Conservation (phyloP, 2,888 invertebrate species). For the Myopa testacea region DNA sequence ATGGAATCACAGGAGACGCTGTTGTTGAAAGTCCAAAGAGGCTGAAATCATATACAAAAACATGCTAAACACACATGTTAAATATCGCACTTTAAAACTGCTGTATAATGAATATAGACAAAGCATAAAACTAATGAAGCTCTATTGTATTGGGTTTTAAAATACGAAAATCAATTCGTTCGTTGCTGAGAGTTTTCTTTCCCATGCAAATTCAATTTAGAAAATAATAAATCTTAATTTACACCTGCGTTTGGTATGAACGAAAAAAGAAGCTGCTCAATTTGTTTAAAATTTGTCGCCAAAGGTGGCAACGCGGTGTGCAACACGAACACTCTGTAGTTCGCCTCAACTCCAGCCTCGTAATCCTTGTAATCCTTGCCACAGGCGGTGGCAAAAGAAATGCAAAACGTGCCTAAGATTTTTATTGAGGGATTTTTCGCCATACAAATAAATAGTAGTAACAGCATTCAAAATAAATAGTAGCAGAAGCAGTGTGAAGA, state of each 20-base stretch:
- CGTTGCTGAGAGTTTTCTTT: background rate
- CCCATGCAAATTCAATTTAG: slow-evolving; percentile 61
- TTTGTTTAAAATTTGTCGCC: slow-evolving; percentile 37
- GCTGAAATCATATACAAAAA: background rate
- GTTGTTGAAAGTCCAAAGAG: no score
- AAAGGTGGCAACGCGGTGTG: slow-evolving; percentile 42
- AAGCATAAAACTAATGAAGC: no score
- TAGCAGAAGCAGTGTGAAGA: background rate
- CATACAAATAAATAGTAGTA: slow-evolving; percentile 6
- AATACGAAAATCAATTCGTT: no score
- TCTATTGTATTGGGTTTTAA: no score
- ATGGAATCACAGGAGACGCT: background rate
- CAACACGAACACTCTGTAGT: background rate
- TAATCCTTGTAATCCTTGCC: slow-evolving; percentile 39
- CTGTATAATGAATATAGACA: background rate
- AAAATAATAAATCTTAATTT: slow-evolving; percentile 63
- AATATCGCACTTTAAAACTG: no score
- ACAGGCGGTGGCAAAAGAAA: background rate
- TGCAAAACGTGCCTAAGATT: slow-evolving; percentile 43
- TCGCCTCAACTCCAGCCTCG: background rate
- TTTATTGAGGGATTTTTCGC: slow-evolving; percentile 44
- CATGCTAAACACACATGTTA: no score
- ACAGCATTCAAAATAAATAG: no score
- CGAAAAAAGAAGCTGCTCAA: slow-evolving; percentile 26
- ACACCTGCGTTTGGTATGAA: slow-evolving; percentile 52